Percentiles rank a stretch among this genome's conserved stretches.
Evolutionary conservation across 2,113 vertebrate genomes (phyloP).

Genomic region (Chiloscyllium plagiosum): DNA sequence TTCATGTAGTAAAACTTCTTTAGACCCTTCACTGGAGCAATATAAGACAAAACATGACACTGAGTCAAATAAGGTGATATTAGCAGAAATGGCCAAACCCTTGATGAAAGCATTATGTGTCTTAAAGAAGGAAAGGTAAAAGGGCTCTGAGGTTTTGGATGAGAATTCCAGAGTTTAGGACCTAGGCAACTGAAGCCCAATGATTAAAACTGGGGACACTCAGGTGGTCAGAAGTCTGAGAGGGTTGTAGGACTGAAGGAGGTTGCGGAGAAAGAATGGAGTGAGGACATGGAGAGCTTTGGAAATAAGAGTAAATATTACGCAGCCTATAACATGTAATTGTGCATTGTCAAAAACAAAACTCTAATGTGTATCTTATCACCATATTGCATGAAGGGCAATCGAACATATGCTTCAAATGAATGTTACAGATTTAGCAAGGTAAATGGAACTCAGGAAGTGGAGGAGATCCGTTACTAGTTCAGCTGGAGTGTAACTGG

Average conservation of each 20-base stretch:
- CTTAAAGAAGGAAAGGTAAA: too few species aligned
- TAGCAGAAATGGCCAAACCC: background rate
- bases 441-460: background rate
- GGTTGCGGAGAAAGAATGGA: background rate
- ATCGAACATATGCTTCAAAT: background rate
- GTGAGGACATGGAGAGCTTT: background rate
- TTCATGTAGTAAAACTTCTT: background rate
- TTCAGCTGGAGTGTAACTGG: background rate
- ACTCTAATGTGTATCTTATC: background rate
- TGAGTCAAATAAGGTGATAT: background rate
- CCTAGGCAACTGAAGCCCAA: too few species aligned
- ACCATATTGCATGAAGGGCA: background rate
- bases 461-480: background rate
- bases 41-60: background rate
- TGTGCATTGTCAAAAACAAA: too few species aligned
- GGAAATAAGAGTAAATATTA: too few species aligned
- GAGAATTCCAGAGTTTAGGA: too few species aligned
- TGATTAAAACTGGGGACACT: background rate
- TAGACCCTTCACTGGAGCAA: background rate
- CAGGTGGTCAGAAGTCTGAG: background rate
- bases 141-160: too few species aligned
- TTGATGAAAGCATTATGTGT: background rate
- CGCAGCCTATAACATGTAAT: background rate
- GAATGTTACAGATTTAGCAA: background rate
- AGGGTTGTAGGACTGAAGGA: background rate